Evolutionary conservation across 2,113 vertebrate species (phyloP).

Genomic region (Solea senegalensis): DNA sequence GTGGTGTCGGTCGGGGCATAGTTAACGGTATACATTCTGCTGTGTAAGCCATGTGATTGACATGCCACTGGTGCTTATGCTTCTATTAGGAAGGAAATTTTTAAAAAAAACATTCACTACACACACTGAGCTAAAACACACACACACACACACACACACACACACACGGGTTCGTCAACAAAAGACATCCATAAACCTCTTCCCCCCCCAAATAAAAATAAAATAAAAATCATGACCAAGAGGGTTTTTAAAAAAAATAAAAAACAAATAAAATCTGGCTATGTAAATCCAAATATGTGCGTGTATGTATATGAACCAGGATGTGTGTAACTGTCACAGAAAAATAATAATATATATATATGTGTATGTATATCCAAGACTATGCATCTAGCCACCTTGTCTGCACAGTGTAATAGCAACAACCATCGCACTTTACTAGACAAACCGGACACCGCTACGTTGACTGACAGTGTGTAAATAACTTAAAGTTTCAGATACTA

Average conservation of each 20-base stretch:
- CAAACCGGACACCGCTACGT: constrained; percentile 69
- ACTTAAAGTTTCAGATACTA: constrained; percentile 58
- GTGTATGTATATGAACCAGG: constrained; percentile 43
- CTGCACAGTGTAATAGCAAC: constrained; percentile 75
- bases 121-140: constrained; percentile 52
- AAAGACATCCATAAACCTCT: constrained; percentile 31
- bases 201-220: constrained; percentile 20
- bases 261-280: constrained; percentile 31
- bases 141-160: constrained; percentile 14
- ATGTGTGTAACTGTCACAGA: constrained; percentile 33
- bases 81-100: constrained; percentile 53
- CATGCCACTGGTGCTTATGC: constrained; percentile 76
- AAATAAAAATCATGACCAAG: constrained; percentile 47
- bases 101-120: constrained; percentile 59
- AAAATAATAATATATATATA: constrained; percentile 3
- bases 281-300: constrained; percentile 51
- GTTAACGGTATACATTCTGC: constrained; percentile 82
- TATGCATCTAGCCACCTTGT: constrained; percentile 71
- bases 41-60: constrained; percentile 77
- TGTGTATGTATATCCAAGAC: constrained; percentile 33
- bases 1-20: constrained; percentile 65
- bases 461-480: constrained; percentile 68
- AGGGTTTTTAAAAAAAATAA: constrained; percentile 31
- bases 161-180: constrained; percentile 60
- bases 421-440: constrained; percentile 73